Percentiles rank a stretch among this genome's conserved stretches.
Evolutionary conservation across 1,140 invertebrate species (phyloP).

Genomic region (Sminthurinus signatus): DNA sequence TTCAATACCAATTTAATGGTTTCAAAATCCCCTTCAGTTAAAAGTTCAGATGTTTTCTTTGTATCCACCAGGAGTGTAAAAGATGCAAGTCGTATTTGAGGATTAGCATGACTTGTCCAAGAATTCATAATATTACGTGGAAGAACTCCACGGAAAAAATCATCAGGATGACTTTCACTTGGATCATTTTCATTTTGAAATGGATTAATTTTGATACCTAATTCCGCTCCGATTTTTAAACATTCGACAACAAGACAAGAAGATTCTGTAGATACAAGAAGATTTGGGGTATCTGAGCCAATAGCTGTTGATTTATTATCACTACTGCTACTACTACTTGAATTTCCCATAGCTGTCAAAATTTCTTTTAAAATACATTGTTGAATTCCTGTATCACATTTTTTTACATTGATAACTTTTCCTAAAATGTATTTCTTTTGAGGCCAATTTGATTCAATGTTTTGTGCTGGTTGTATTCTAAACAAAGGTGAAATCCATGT

Average conservation of each 20-base stretch:
- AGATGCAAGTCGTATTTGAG: slow-evolving; percentile 51
- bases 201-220: slow-evolving; percentile 17
- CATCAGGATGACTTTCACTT: neutral
- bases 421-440: slow-evolving; percentile 30
- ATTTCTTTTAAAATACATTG: neutral
- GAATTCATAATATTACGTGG: slow-evolving; percentile 16
- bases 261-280: slow-evolving; percentile 17
- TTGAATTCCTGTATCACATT: neutral
- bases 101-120: slow-evolving; percentile 21
- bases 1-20: slow-evolving; percentile 60
- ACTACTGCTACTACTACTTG: neutral
- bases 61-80: slow-evolving; percentile 67
- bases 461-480: slow-evolving; percentile 10
- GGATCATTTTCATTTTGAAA: neutral
- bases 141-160: slow-evolving; percentile 23
- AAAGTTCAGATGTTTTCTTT: slow-evolving; percentile 61
- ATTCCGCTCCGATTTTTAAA: slow-evolving; percentile 30
- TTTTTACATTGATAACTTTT: slow-evolving; percentile 4
- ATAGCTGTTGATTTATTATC: neutral
- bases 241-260: slow-evolving; percentile 27
- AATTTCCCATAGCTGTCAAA: neutral
- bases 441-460: slow-evolving; percentile 34
- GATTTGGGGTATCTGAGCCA: neutral
- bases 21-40: slow-evolving; percentile 54
- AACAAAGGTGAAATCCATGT: slow-evolving; percentile 32